Percentiles rank a stretch among this genome's conserved stretches.
Evolutionary conservation across 2,888 invertebrate genomes (phyloP).

Genomic region (Dilophus febrilis): DNA sequence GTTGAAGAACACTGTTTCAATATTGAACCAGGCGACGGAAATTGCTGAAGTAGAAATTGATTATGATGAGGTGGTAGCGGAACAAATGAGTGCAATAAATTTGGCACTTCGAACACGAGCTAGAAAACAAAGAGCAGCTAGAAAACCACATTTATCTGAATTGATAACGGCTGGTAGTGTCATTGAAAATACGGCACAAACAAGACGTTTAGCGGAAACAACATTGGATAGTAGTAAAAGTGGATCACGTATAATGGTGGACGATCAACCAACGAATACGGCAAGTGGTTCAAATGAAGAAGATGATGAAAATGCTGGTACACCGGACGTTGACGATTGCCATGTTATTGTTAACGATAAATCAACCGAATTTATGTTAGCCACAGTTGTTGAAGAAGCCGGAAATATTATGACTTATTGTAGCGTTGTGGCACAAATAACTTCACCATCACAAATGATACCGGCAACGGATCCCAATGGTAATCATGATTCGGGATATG

Average conservation of each 20-base stretch:
- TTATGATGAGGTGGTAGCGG: too few species aligned
- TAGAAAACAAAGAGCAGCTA: conserved; percentile 61
- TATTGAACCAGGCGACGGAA: too few species aligned
- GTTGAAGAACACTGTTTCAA: too few species aligned
- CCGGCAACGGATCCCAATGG: conserved; percentile 53
- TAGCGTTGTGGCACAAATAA: conserved; percentile 40
- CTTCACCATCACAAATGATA: conserved; percentile 34
- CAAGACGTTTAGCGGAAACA: conserved; percentile 64
- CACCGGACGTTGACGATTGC: conserved; percentile 50
- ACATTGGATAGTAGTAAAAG: conserved; percentile 35
- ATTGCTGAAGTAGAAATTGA: too few species aligned
- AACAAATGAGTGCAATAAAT: too few species aligned
- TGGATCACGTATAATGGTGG: conserved; percentile 34
- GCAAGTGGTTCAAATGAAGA: conserved; percentile 82
- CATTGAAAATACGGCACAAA: conserved; percentile 78
- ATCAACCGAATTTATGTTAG: conserved; percentile 79
- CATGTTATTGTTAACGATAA: conserved; percentile 81
- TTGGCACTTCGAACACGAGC: conserved; percentile 76
- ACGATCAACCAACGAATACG: conserved; percentile 75
- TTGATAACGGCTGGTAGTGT: conserved; percentile 61
- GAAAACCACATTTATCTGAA: conserved; percentile 56
- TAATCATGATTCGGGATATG: conserved; percentile 73
- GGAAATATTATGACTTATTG: conserved; percentile 30
- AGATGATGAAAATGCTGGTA: conserved; percentile 47
- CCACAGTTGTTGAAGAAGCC: conserved; percentile 72